Percentiles rank a stretch among this genome's conserved stretches.
Conservation (phyloP, 1,140 invertebrate genomes). For the Danaus plexippus region DNA sequence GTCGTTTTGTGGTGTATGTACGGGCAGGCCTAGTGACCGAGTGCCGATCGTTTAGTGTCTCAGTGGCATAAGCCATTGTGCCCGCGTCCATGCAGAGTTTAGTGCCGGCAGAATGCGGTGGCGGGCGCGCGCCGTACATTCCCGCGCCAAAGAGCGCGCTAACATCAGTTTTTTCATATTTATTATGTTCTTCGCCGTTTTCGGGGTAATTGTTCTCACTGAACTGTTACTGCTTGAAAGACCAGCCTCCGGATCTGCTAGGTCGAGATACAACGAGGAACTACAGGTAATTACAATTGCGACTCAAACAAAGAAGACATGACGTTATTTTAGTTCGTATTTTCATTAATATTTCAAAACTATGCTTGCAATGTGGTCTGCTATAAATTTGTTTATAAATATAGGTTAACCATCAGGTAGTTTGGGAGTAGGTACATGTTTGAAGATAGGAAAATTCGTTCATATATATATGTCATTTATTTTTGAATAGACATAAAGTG, state of each 20-base stretch:
- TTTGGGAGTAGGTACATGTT: no score
- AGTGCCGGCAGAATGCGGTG: conserved; percentile 49
- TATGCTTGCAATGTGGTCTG: no score
- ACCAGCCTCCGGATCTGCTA: conserved; percentile 45
- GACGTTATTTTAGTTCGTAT: no score
- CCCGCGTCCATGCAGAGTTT: conserved; percentile 41
- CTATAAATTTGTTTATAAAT: no score
- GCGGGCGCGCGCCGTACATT: conserved; percentile 47
- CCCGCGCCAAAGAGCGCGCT: conserved; percentile 80
- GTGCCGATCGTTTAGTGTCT: conserved; percentile 25
- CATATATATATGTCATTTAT: no score
- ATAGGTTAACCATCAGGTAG: no score
- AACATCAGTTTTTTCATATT: conserved; percentile 91
- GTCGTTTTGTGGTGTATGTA: conserved; percentile 32
- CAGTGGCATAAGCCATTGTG: conserved; percentile 23
- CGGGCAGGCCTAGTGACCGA: conserved; percentile 37
- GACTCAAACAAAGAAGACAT: no score
- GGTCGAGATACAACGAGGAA: conserved; percentile 71
- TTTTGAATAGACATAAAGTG: no score
- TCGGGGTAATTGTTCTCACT: conserved; percentile 86
- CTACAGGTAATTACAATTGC: conserved; percentile 61
- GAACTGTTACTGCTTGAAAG: conserved; percentile 84
- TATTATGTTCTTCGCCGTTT: conserved; percentile 90
- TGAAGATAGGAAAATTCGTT: no score
- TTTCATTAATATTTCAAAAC: no score